Base-by-base conservation (phyloP, 2,797 vertebrate genomes). In the Anguilla obscura region DNA sequence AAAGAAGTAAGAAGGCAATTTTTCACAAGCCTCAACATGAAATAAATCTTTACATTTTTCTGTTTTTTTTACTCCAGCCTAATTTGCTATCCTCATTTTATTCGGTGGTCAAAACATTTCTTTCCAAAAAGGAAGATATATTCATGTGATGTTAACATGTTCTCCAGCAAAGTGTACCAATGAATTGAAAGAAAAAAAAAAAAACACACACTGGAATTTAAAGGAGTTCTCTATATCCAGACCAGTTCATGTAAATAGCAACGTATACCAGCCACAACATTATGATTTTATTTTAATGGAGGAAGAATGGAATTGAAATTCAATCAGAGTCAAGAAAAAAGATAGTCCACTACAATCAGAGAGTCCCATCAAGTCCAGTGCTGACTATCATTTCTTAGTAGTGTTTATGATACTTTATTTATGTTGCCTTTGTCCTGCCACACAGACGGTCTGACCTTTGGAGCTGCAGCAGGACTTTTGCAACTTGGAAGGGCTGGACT, bases 391-490 rank as follows among this genome's bases (percentile, higher is more conserved):
- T 74, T 74, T 36, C 33, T 74, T 74, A 24, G 58, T 69, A 33
- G 27, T 36, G 12, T 74, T 74, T 74, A 74, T 74, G 71, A 74
- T 33, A 36, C 63, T 63, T 63, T 63, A 63, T 63, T 63, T 71
- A 36, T 36, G 27, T 74, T 14, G 71, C 63, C 93, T 96, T 96
- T 96, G 95, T 94, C 94, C 94, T 91, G 94, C 93, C 94, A 95
- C 94, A 95, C 90, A 91, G 93, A 90, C 94, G 36, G n/a, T 86
- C 52, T 96, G 95, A 93, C 95, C 96, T 96, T 96, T 97, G 96
- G 93, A 93, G 91, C 2, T 91, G 91, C 66, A 85, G 89, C 91
- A 89, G 89, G 74, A 36, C 89, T 87, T 89, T 83, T 91, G 91
- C 89, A 88, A 89, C 90, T 92, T 21, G 52, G 30, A 27, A 33